Conservation (phyloP, 2,113 vertebrate genomes). For the Mus musculus region GRCm39 chr10:23702001-23702500, state of each 20-base stretch:
- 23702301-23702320: background rate
- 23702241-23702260: background rate
- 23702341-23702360: background rate
- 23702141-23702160: background rate
- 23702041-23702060: slow-evolving; percentile 83
- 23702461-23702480: background rate
- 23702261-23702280: background rate
- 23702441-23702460: slow-evolving; percentile 13
- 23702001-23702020: slow-evolving; percentile 63
- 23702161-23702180: background rate
- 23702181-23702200: background rate
- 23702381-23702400: background rate
- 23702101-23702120: background rate
- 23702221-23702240: background rate
- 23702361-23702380: background rate
- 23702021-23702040: slow-evolving; percentile 80
- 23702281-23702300: background rate
- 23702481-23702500: slow-evolving; percentile 75
- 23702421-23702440: background rate
- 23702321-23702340: background rate
- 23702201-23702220: background rate
- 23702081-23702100: slow-evolving; percentile 83
- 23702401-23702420: background rate
- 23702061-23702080: slow-evolving; percentile 83
- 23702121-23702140: background rate